Base-by-base conservation (phyloP, 1,140 invertebrate species). In the Sesamia nonagrioides region DNA sequence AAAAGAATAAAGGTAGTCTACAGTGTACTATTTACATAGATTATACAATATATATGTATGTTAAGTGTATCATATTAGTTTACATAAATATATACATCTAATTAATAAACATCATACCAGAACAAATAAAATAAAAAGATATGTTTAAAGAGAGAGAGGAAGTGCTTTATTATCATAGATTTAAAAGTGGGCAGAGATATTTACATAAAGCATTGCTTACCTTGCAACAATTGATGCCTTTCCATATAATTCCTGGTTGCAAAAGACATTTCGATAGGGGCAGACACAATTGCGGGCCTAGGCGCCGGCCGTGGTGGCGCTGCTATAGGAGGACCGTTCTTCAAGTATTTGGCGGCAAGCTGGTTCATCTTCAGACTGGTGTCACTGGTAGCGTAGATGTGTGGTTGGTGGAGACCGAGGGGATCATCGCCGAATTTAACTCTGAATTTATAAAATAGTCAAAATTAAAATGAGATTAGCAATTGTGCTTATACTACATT, bases 181-280 rank as follows among this genome's bases (percentile, higher is more conserved):
- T n/a, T n/a, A n/a, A n/a, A n/a, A n/a, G n/a, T n/a, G n/a, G n/a
- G n/a, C n/a, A n/a, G n/a, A n/a, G n/a, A n/a, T n/a, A 17, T 27
- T 17, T 2, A 11, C 6, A 40, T 56, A 42, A 15, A 48, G 48
- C 8, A 33, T 37, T 63, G 33, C 50, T 58, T 37, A 95, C 95
- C 95, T 86, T 95, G 94, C 73, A 96, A 83, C 37, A 97, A 86
- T 82, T 96, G 96, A 86, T 97, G 96, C 85, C 96, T 96, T 85
- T 97, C 95, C 94, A 97, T 95, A 84, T 97, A 97, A 84, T 96
- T 96, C 88, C 96, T 95, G 18, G 96, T 97, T 45, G 96, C 96
- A 82, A 96, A 95, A 8, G 96, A 97, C 93, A 97, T 95, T 54
- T 97, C 96, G 45, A 82, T 86, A n/a, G 81, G 79, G 27, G 27